phyloP scores from a whole-genome alignment of 2,888 invertebrate species.

The Salpingus planirostris region DNA sequence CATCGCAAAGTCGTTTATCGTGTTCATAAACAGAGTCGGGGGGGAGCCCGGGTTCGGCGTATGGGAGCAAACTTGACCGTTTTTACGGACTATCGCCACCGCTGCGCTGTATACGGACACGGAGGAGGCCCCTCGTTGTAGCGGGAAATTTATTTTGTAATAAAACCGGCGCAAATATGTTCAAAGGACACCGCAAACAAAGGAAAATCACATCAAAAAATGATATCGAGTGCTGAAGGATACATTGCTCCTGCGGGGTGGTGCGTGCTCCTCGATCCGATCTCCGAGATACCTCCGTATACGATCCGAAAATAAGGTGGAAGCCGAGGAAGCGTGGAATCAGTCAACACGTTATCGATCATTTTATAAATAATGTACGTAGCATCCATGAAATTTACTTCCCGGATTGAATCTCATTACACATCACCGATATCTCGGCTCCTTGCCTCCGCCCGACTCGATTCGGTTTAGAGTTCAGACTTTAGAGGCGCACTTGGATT shows the following conservation, averaged over 20 bases:
- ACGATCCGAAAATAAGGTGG: conserved; percentile 5
- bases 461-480: too few relatives aligned
- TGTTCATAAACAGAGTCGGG: too few relatives aligned
- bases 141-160: conserved; percentile 12
- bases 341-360: conserved; percentile 9
- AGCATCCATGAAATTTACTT: too few relatives aligned
- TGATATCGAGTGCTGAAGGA: conserved; percentile 13
- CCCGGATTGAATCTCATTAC: too few relatives aligned
- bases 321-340: conserved; percentile 6
- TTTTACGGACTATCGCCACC: too few relatives aligned
- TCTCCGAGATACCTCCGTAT: conserved; percentile 4
- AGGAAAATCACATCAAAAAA: conserved; percentile 14
- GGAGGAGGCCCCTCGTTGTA: conserved; percentile 6
- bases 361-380: conserved; percentile 7
- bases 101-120: too few relatives aligned
- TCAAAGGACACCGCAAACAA: conserved; percentile 13
- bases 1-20: too few relatives aligned
- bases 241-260: conserved; percentile 7
- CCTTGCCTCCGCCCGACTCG: too few relatives aligned
- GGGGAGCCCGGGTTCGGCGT: too few relatives aligned
- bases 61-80: too few relatives aligned
- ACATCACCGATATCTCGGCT: too few relatives aligned
- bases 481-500: too few relatives aligned
- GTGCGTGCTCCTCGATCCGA: conserved; percentile 8
- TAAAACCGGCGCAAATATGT: conserved; percentile 14